Percentiles rank a stretch among this genome's conserved stretches.
phyloP scores from a whole-genome alignment of 2,797 vertebrate genomes.

The Coregonus sp. region DNA sequence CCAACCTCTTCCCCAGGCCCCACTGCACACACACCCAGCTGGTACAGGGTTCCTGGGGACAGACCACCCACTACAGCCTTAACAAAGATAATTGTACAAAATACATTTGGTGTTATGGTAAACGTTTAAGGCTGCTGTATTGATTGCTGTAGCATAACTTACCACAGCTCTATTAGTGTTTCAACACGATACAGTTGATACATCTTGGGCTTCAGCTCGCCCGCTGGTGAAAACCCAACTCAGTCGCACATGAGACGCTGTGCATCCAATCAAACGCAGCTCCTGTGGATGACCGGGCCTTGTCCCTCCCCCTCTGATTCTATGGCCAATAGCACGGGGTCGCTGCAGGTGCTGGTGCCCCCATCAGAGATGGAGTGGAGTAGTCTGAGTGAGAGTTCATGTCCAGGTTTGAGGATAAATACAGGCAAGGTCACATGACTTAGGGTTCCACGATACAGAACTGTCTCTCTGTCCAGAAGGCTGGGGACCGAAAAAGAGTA shows the following conservation, averaged over 20 bases:
- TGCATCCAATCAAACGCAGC: constrained; percentile 51
- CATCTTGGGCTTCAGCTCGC: constrained; percentile 25
- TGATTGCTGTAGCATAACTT: background rate
- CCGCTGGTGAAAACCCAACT: constrained; percentile 48
- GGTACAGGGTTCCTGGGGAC: constrained; percentile 44
- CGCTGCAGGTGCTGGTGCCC: constrained; percentile 53
- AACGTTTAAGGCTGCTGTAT: background rate
- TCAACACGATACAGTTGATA: constrained; percentile 49
- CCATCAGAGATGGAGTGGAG: constrained; percentile 48
- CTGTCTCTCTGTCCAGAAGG: constrained; percentile 43
- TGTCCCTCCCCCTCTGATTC: constrained; percentile 17
- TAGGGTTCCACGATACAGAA: constrained; percentile 50
- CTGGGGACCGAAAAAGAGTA: constrained; percentile 30
- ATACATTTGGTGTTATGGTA: background rate
- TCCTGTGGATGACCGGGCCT: constrained; percentile 40
- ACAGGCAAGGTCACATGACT: constrained; percentile 41
- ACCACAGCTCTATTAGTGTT: constrained; percentile 36
- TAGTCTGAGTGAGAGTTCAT: constrained; percentile 34
- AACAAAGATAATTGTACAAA: background rate
- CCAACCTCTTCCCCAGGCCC: constrained; percentile 40
- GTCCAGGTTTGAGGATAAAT: constrained; percentile 30
- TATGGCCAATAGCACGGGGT: constrained; percentile 31
- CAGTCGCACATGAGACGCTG: constrained; percentile 50
- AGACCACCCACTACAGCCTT: constrained; percentile 52
- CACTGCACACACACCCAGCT: constrained; percentile 48